Evolutionary conservation across 2,797 vertebrate genomes (phyloP), one percentile per base, ranked within the genome.

Genomic region (Phrynocephalus vlangalii): DNA sequence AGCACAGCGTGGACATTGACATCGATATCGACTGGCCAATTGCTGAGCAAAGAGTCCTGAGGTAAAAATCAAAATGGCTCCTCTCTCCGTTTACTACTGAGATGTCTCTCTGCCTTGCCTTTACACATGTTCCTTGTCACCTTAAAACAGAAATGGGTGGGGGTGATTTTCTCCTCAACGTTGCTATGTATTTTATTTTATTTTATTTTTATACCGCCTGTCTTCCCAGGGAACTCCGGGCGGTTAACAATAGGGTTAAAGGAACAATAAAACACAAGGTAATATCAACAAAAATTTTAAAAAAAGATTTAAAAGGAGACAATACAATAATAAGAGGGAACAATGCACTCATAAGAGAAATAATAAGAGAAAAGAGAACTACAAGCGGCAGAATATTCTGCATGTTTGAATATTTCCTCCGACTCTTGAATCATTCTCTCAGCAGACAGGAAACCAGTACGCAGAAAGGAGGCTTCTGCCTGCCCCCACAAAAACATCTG

Each of bases 1-100:
- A 99, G 91, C 96, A 97, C 95, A 99, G 99, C 13, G 98, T 99
- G 93, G 99, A 99, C 93, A 99, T 99, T 6, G 99, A 99, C 6
- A 96, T 98, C 78, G 99, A 99, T 91, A 98, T 99, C 18, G 99
- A 99, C 79, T 99, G 99, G 98, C 99, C 99, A 1, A 98, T 99
- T 79, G 99, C 99, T 3, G 99, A 99, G 50, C 99, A 99, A 91
- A 97, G 98, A 92, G 98, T 99, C 1, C 94, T 98, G 90, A 97
- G 98, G 99, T 99, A 95, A 96, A 88, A 80, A 66, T 3, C 6
- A 38, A 11, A 82, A 18, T 16, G 2, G 9, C 0, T 67, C 75
- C 56, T 28, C 9, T 68, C 52, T 56, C 7, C 9, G 18, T 6
- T 6, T 13, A 5, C 22, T 30, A 9, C 33, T 48, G 71, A 7